phyloP scores from a whole-genome alignment of 2,113 vertebrate genomes.

The Saccopteryx bilineata region DNA sequence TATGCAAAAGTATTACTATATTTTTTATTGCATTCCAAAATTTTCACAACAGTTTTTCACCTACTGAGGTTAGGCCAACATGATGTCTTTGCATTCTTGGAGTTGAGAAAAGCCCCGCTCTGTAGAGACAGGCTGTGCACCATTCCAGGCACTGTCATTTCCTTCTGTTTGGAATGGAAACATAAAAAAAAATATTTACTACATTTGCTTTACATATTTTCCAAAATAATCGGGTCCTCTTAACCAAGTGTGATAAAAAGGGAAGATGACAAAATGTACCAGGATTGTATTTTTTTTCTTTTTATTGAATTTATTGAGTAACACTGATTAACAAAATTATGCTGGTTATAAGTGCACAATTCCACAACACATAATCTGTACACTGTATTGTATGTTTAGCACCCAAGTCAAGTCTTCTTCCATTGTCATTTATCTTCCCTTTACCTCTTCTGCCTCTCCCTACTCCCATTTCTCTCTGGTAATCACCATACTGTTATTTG shows the following conservation, averaged over 20 bases:
- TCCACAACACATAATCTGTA: too few relatives aligned
- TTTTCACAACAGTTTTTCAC: constrained; percentile 61
- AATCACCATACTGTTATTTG: too few relatives aligned
- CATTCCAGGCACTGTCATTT: constrained; percentile 47
- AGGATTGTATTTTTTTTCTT: background rate
- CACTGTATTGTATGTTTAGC: too few relatives aligned
- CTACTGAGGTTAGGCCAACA: constrained; percentile 36
- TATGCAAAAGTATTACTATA: constrained; percentile 48
- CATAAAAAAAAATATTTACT: background rate
- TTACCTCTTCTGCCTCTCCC: too few relatives aligned
- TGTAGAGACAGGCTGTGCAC: background rate
- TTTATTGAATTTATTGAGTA: too few relatives aligned
- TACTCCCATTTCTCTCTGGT: too few relatives aligned
- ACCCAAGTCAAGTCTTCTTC: too few relatives aligned
- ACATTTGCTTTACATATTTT: constrained; percentile 51
- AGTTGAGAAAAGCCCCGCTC: constrained; percentile 60
- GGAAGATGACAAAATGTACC: background rate
- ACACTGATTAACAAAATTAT: too few relatives aligned
- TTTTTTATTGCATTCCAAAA: constrained; percentile 62
- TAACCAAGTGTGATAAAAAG: background rate
- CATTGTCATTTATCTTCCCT: too few relatives aligned
- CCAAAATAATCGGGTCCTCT: background rate
- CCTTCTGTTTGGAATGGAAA: constrained; percentile 62
- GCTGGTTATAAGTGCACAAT: too few relatives aligned
- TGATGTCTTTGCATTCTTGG: constrained; percentile 44